phyloP scores from a whole-genome alignment of 1,140 invertebrate species.

The Dufourea novaeangliae region DNA sequence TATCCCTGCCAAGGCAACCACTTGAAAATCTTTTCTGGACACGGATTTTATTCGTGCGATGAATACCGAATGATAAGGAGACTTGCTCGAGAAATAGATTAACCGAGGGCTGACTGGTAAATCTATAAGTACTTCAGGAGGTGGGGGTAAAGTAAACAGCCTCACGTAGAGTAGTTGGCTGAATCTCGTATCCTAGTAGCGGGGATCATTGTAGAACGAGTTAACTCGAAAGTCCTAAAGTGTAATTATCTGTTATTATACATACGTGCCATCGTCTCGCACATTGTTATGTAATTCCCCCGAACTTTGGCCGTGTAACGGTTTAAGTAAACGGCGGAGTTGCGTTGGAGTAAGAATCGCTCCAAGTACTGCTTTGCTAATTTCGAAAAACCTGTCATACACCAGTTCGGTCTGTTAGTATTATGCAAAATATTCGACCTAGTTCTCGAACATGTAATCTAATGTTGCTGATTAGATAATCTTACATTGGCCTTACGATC shows the following conservation, averaged over 20 bases:
- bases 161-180: background rate
- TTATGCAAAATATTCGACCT: too few relatives aligned
- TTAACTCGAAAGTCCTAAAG: background rate
- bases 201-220: background rate
- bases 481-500: too few relatives aligned
- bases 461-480: too few relatives aligned
- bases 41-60: background rate
- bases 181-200: background rate
- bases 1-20: too few relatives aligned
- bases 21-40: too few relatives aligned
- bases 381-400: background rate
- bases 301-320: background rate
- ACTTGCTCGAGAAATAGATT: background rate
- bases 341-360: background rate
- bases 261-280: background rate
- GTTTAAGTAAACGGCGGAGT: background rate
- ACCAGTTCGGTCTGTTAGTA: background rate
- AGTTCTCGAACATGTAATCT: too few relatives aligned
- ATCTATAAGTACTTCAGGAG: background rate
- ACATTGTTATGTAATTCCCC: background rate
- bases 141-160: background rate
- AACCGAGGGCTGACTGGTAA: background rate
- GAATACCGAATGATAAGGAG: background rate
- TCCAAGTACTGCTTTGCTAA: too few relatives aligned
- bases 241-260: conserved; percentile 10